Percentiles rank a stretch among this genome's conserved stretches.
These are phyloP conservation scores for Ivindomyrus marchei DNA, from an alignment of 2,113 vertebrate genomes.

Conservation along the genomic window DNA sequence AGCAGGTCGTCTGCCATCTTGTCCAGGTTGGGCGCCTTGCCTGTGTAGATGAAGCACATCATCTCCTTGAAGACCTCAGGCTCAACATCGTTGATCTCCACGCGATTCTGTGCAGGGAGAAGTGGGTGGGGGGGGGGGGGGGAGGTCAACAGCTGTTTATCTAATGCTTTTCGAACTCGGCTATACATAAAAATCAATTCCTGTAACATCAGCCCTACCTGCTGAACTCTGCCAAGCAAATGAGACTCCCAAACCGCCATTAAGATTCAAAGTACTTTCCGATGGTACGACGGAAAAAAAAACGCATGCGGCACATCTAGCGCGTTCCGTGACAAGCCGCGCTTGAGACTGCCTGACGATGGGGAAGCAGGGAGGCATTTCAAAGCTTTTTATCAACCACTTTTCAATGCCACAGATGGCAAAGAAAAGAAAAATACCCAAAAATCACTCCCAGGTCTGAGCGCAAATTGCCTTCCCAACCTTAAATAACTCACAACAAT, in stretches of 20 bases:
- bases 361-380: not conserved
- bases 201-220: too few relatives aligned
- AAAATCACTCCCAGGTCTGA: slow-evolving; percentile 1
- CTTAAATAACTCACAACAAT: slow-evolving; percentile 5
- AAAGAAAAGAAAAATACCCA: not conserved
- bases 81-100: slow-evolving; percentile 97
- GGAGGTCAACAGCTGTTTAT: not conserved
- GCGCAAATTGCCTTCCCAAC: not conserved
- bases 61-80: slow-evolving; percentile 97
- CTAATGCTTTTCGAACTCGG: not conserved
- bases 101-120: slow-evolving; percentile 74
- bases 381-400: slow-evolving; percentile 2
- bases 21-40: slow-evolving; percentile 93
- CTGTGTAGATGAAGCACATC: slow-evolving; percentile 99
- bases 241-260: not conserved
- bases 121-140: not conserved
- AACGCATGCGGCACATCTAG: not conserved
- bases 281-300: not conserved
- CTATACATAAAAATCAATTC: not conserved
- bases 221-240: not conserved
- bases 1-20: slow-evolving; percentile 98
- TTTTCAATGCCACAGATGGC: not conserved
- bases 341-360: not conserved
- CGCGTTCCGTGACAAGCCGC: not conserved
- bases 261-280: not conserved